Evolutionary conservation across 2,113 vertebrate species (phyloP).

Genomic region (Alexandromys fortis): DNA sequence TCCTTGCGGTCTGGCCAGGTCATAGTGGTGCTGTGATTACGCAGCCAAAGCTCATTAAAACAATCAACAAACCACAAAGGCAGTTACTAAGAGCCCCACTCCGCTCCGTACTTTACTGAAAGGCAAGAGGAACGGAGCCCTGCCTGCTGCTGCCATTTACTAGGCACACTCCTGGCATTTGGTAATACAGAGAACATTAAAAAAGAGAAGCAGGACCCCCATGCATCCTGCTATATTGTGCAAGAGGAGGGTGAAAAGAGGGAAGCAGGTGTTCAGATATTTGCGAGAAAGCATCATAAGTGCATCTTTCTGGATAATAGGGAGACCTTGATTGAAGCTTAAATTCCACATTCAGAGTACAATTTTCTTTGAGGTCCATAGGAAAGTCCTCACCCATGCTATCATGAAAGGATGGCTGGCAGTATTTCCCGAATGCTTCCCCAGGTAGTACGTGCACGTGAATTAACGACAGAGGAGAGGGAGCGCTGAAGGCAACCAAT

Average conservation of each 20-base stretch:
- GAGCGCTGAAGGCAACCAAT: background rate
- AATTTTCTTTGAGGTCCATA: background rate
- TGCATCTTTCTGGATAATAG: slow-evolving; percentile 43
- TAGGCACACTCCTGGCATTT: fast-evolving
- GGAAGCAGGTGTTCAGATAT: background rate
- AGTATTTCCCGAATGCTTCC: slow-evolving; percentile 39
- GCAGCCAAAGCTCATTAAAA: slow-evolving; percentile 70
- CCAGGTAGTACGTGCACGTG: background rate
- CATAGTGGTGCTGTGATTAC: slow-evolving; percentile 65
- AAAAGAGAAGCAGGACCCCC: background rate
- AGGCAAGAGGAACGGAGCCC: background rate
- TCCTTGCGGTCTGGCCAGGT: slow-evolving; percentile 24
- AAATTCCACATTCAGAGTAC: background rate
- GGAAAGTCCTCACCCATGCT: background rate
- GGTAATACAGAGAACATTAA: background rate
- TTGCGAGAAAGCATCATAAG: background rate
- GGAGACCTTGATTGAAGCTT: background rate
- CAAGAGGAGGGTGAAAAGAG: background rate
- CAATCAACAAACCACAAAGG: slow-evolving; percentile 72
- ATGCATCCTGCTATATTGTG: fast-evolving
- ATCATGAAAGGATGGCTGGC: background rate
- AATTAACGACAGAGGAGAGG: slow-evolving; percentile 9
- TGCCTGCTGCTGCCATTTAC: background rate
- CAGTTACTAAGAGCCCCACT: background rate
- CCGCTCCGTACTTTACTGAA: background rate